These are phyloP conservation scores for Drosophila nigritarsus DNA, from an alignment of 2,888 invertebrate genomes.

Conservation along the genomic window DNA sequence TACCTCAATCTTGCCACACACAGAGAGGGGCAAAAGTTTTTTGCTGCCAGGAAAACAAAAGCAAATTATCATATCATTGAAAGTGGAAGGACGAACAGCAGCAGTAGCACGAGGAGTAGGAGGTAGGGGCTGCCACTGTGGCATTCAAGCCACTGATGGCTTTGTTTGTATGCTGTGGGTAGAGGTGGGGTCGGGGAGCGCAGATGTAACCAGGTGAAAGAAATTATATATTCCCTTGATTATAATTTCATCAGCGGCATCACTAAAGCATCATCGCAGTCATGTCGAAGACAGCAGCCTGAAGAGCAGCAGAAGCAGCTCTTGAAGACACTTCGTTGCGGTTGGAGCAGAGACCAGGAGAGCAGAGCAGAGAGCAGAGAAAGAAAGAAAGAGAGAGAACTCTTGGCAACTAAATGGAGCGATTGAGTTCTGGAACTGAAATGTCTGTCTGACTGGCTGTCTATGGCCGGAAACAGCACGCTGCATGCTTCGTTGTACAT, in stretches of 20 bases:
- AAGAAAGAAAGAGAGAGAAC: background rate
- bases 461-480: constrained; percentile 59
- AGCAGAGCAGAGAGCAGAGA: background rate
- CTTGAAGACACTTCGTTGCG: constrained; percentile 46
- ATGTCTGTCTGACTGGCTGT: constrained; percentile 22
- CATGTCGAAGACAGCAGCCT: constrained; percentile 66
- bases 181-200: background rate
- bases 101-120: background rate
- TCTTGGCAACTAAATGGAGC: constrained; percentile 10
- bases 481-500: constrained; percentile 61
- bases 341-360: constrained; percentile 39
- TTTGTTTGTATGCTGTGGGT: constrained; percentile 55
- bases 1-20: constrained; percentile 14
- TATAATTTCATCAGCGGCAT: constrained; percentile 84
- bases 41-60: constrained; percentile 69
- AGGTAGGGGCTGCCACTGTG: constrained; percentile 22
- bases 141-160: constrained; percentile 44
- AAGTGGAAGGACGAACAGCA: constrained; percentile 44
- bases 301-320: constrained; percentile 4
- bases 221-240: constrained; percentile 83
- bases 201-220: constrained; percentile 81
- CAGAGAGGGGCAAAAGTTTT: constrained; percentile 58
- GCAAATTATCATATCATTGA: constrained; percentile 79
- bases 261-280: constrained; percentile 74
- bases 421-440: constrained; percentile 23